Evolutionary conservation across 2,888 invertebrate genomes (phyloP).

Genomic region (Dascillus cervinus): DNA sequence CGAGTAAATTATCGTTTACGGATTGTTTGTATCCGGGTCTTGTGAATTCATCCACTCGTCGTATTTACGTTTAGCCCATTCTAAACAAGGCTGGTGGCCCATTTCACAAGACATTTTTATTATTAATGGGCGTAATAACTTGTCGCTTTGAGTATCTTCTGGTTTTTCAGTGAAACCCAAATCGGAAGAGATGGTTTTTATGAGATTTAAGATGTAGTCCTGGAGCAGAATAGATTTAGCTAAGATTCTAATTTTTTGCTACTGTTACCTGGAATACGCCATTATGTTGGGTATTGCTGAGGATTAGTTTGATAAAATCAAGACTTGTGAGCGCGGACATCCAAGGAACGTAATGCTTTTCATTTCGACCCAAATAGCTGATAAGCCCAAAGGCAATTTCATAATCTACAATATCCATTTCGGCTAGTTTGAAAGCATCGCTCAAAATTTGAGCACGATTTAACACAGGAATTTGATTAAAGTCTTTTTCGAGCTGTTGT

Average conservation of each 20-base stretch:
- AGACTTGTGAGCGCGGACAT: slow-evolving; percentile 51
- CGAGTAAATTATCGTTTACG: slow-evolving; percentile 28
- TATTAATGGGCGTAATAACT: slow-evolving; percentile 50
- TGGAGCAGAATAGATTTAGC: slow-evolving; percentile 26
- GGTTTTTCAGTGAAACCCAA: slow-evolving; percentile 47
- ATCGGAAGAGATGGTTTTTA: slow-evolving; percentile 42
- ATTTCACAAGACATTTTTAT: slow-evolving; percentile 53
- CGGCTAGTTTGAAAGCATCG: slow-evolving; percentile 61
- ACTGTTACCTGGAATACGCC: slow-evolving; percentile 34
- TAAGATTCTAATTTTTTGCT: slow-evolving; percentile 4
- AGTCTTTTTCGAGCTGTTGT: slow-evolving; percentile 37
- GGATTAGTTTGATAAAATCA: slow-evolving; percentile 45
- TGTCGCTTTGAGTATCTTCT: slow-evolving; percentile 48
- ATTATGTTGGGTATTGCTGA: slow-evolving; percentile 46
- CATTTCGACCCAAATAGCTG: slow-evolving; percentile 51
- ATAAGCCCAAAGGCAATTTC: slow-evolving; percentile 54
- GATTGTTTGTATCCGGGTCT: slow-evolving; percentile 33
- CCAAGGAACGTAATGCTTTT: slow-evolving; percentile 62
- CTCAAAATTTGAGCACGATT: slow-evolving; percentile 66
- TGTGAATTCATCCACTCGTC: slow-evolving; percentile 32
- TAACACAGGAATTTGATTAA: slow-evolving; percentile 47
- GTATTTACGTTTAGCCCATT: slow-evolving; percentile 46
- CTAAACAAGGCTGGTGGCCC: slow-evolving; percentile 47
- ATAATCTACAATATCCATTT: slow-evolving; percentile 51
- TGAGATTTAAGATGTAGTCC: slow-evolving; percentile 44